A percentile compares a stretch with the other conserved stretches of the same genome.
Conservation (phyloP, 2,797 vertebrate genomes). For the Falco naumanni region DNA sequence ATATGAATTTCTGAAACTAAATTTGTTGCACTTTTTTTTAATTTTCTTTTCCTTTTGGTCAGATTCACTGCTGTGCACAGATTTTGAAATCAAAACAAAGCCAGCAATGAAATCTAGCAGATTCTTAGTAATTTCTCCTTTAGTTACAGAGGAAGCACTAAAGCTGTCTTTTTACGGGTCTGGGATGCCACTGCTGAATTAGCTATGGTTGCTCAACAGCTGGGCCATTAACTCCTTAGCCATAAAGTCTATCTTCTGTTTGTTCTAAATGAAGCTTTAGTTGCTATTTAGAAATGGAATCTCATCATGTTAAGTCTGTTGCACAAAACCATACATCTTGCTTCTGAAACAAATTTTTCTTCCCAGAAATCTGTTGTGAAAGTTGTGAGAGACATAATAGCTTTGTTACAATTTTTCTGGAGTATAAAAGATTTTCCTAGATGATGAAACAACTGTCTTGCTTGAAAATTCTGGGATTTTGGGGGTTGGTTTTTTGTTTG, state of each 20-base stretch:
- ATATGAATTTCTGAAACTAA: background rate
- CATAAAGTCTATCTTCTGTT: constrained; percentile 46
- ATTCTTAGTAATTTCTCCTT: constrained; percentile 29
- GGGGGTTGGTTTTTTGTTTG: too few relatives aligned
- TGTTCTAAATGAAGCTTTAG: constrained; percentile 44
- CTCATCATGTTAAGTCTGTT: background rate
- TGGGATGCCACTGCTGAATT: constrained; percentile 38
- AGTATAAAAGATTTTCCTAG: background rate
- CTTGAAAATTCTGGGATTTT: background rate
- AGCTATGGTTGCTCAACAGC: constrained; percentile 34
- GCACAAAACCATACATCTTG: background rate
- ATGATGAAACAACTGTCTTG: background rate
- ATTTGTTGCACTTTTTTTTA: background rate
- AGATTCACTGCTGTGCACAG: background rate
- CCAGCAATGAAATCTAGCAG: background rate
- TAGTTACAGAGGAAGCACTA: constrained; percentile 35
- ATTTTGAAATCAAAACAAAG: constrained; percentile 23
- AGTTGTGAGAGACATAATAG: background rate
- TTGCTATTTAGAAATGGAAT: constrained; percentile 29
- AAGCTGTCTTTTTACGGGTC: constrained; percentile 17
- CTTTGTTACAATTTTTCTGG: background rate
- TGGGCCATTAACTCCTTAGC: constrained; percentile 46
- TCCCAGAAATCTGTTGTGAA: background rate
- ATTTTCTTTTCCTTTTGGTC: background rate
- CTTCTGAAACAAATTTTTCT: background rate